A percentile compares a stretch with the other conserved stretches of the same genome.
Conservation (phyloP, 2,113 vertebrate species). For the Fulmarus glacialis region DNA sequence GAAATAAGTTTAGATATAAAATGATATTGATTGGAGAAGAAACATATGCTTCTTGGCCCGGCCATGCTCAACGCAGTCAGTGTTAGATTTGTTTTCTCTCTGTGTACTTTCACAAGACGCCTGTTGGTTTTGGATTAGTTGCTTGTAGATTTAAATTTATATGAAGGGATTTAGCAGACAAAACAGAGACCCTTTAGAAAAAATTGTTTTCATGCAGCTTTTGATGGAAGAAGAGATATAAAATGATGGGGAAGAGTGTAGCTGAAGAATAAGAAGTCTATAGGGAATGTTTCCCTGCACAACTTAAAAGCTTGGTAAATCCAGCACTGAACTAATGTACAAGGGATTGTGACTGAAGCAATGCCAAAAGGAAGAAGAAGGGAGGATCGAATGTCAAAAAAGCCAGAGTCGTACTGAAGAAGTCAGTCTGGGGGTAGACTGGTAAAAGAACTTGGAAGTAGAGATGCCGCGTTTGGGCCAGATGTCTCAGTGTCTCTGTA, state of each 20-base stretch:
- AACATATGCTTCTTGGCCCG: slow-evolving; percentile 1
- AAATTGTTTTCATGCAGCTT: not conserved
- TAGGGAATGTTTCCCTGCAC: slow-evolving; percentile 3
- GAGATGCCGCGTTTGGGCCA: not conserved
- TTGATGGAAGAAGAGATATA: slow-evolving; percentile 38
- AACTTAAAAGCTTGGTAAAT: slow-evolving; percentile 47
- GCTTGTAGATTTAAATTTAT: slow-evolving; percentile 41
- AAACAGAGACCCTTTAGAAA: slow-evolving; percentile 22
- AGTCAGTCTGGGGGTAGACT: not conserved
- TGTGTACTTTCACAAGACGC: not conserved
- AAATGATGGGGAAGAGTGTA: not conserved
- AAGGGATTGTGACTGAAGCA: slow-evolving; percentile 43
- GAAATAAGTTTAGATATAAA: slow-evolving; percentile 16
- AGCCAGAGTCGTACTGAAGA: not conserved
- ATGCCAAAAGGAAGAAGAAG: slow-evolving; percentile 47
- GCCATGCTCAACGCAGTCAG: not conserved
- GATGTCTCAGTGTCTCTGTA: slow-evolving; percentile 6
- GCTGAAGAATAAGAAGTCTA: slow-evolving; percentile 4
- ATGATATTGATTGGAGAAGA: slow-evolving; percentile 14
- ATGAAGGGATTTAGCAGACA: slow-evolving; percentile 26
- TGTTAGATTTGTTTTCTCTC: not conserved
- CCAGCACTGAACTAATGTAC: slow-evolving; percentile 25
- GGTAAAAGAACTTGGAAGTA: slow-evolving; percentile 27
- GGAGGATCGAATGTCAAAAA: slow-evolving; percentile 38
- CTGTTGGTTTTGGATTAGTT: slow-evolving; percentile 12